Base-by-base conservation (phyloP, 2,113 vertebrate species). In the Scopus umbretta region DNA sequence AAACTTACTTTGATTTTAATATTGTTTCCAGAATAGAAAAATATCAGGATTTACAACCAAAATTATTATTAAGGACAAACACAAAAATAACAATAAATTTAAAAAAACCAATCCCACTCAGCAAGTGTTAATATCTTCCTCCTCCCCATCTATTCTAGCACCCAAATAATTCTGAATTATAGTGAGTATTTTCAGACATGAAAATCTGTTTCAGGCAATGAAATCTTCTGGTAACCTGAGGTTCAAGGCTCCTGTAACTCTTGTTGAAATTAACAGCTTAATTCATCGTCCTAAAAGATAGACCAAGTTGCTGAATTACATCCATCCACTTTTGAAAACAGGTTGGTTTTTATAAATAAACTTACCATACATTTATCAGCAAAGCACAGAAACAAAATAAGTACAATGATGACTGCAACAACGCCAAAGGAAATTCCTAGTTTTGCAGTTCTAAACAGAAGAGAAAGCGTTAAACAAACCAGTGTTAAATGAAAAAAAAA, bases 361-460 rank as follows among this genome's bases (percentile, higher is more conserved):
- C 99, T 99, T 96, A 99, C 99, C 99, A 98, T 93, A 61, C 98
- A 93, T 89, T 99, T 97, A 40, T 98, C 97, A 13, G 99, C 98
- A 75, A 99, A 99, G 92, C 99, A 99, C 91, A 99, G 97, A 68
- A 98, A 94, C 53, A 99, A 96, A 82, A 97, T 97, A 70, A 99
- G 95, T 61, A 92, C 96, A 73, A 99, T 98, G 92, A 99, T 90
- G 45, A 98, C 95, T 66, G 97, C 98, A 93, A 99, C 97, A 52
- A 98, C 94, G 34, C 98, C 98, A 67, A 99, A 99, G 16, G 98
- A 97, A 88, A 98, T 86, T 2, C 98, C 99, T 90, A 99, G 95
- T 58, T 85, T 56, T 61, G 80, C 74, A 52, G 43, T 98, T 80
- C 99, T 99, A 86, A 92, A 79, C 2, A 84, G 93, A 95, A 61